A percentile compares a stretch with the other conserved stretches of the same genome.
These are phyloP conservation scores for Paraplagusia blochii DNA, from an alignment of 2,113 vertebrate genomes.

Conservation along the genomic window DNA sequence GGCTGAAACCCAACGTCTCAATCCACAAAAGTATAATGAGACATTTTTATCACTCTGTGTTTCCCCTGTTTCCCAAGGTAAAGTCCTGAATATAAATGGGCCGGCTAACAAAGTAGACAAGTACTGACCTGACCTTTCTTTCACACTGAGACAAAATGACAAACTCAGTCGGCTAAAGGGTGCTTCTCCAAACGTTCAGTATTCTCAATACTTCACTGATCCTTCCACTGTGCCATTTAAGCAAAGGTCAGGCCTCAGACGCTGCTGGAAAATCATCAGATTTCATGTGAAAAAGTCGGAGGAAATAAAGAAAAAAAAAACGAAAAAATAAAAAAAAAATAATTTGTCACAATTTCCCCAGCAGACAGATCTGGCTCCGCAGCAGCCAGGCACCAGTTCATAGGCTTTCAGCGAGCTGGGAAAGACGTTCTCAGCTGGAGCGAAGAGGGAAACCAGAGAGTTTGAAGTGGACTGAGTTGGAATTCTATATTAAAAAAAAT, in stretches of 20 bases:
- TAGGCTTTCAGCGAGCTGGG: conserved; percentile 39
- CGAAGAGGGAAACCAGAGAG: conserved; percentile 41
- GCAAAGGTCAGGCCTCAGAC: conserved; percentile 63
- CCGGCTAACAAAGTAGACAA: conserved; percentile 35
- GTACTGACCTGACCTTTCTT: conserved; percentile 49
- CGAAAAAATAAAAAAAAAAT: conserved; percentile 38
- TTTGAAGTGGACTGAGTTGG: conserved; percentile 64
- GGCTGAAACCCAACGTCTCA: conserved; percentile 54
- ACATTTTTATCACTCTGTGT: conserved; percentile 44
- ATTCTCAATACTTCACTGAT: conserved; percentile 44
- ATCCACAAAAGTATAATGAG: conserved; percentile 59
- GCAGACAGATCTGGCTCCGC: conserved; percentile 33
- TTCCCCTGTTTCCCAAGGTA: conserved; percentile 49
- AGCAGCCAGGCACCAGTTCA: conserved; percentile 39
- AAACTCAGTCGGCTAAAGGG: conserved; percentile 21
- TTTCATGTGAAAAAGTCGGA: conserved; percentile 25
- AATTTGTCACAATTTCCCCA: conserved; percentile 55
- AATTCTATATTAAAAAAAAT: conserved; percentile 66
- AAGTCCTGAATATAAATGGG: conserved; percentile 45
- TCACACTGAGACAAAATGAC: conserved; percentile 45
- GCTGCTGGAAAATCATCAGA: conserved; percentile 48
- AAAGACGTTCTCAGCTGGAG: conserved; percentile 54
- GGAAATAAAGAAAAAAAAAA: conserved; percentile 49
- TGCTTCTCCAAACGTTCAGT: conserved; percentile 29
- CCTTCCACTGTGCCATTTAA: conserved; percentile 53